Evolutionary conservation across 1,140 invertebrate genomes (phyloP).

Genomic region (Acarapis woodi): DNA sequence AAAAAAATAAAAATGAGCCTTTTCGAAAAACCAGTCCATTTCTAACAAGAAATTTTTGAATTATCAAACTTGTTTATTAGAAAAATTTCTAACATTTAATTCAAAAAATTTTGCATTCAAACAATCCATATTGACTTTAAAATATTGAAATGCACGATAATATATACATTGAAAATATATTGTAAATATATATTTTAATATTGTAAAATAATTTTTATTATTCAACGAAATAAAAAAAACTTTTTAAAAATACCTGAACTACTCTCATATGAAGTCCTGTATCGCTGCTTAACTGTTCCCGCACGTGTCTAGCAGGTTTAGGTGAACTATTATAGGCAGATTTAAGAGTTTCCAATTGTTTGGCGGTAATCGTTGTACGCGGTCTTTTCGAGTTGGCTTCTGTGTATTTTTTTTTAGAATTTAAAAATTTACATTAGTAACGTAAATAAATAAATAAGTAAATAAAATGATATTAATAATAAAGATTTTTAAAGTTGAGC

Average conservation of each 20-base stretch:
- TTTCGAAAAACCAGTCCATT: no score
- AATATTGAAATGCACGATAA: not conserved
- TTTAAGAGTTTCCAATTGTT: constrained; percentile 83
- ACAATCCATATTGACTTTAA: no score
- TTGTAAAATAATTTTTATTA: not conserved
- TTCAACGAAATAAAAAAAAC: not conserved
- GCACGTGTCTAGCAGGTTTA: constrained; percentile 90
- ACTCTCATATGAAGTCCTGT: constrained; percentile 96
- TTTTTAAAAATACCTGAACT: constrained; percentile 51
- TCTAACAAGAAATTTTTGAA: no score
- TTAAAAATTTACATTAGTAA: not conserved
- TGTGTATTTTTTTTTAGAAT: constrained; percentile 1
- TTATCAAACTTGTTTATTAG: no score
- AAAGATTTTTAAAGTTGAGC: no score
- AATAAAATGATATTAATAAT: not conserved
- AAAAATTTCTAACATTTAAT: no score
- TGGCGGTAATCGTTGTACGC: constrained; percentile 93
- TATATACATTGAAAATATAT: not conserved
- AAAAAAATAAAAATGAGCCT: no score
- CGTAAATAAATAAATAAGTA: not conserved
- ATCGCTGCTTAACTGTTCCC: constrained; percentile 93
- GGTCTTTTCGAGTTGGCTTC: constrained; percentile 35
- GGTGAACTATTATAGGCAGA: constrained; percentile 93
- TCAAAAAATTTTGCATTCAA: no score
- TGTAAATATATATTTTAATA: not conserved